These are phyloP conservation scores for Podargus strigoides DNA, from an alignment of 2,797 vertebrate genomes.

Conservation along the genomic window DNA sequence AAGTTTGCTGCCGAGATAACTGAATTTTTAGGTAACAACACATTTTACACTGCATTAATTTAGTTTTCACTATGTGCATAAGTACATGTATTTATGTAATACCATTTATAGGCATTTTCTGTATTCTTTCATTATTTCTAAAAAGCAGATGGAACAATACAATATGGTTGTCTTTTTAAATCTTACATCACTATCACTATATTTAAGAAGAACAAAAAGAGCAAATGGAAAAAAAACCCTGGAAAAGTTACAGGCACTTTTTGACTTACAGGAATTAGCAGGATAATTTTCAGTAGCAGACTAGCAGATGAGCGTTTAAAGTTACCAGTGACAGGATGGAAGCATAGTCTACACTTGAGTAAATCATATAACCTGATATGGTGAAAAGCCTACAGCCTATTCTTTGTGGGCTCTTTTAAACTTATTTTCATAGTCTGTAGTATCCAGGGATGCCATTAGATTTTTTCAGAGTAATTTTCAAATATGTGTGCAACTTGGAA, in stretches of 20 bases:
- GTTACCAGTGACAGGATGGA: background rate
- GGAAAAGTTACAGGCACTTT: background rate
- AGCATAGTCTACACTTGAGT: background rate
- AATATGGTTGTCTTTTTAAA: background rate
- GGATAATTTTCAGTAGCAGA: background rate
- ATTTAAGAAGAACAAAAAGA: background rate
- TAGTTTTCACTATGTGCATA: background rate
- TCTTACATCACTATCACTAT: background rate
- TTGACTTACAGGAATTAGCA: background rate
- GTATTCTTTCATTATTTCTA: background rate
- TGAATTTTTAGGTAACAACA: background rate
- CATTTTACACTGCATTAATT: background rate
- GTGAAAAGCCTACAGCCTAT: background rate
- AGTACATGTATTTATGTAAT: background rate
- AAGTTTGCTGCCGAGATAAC: background rate
- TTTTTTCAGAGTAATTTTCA: background rate
- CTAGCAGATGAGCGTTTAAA: background rate
- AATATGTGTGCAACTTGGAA: background rate
- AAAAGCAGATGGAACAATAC: background rate
- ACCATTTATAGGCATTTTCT: background rate
- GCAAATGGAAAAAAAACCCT: background rate
- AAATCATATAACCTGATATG: background rate
- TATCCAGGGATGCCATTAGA: background rate
- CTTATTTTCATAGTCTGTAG: background rate
- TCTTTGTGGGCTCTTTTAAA: background rate